Evolutionary conservation across 2,113 vertebrate genomes (phyloP), one percentile per base, ranked within the genome.

Genomic region (Oxyura jamaicensis): DNA sequence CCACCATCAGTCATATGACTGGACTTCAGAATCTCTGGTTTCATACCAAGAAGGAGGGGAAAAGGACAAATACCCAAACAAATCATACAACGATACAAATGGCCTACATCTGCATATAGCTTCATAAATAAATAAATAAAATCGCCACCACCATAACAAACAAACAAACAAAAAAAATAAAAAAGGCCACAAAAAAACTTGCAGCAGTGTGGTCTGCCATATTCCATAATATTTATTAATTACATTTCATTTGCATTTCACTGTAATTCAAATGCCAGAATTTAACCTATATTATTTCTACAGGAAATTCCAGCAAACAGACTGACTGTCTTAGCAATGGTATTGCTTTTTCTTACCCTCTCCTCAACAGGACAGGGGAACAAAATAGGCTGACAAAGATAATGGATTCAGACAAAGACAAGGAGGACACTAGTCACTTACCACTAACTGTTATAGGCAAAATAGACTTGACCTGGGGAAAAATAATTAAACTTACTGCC

Each of bases 171-270:
- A 65, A 25, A 25, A 65, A 65, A 65, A 19, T 16, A 26, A 9
- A 16, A 39, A 77, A 80, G 33, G 22, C 22, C 11, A 20, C 29
- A 19, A 22, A 17, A 80, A 80, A 31, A 6, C 10, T 73, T 6
- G 1, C 13, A 8, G 4, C 7, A 53, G 0, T 71, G 23, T 58
- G 3, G 3, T 60, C n/a, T 86, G 18, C 9, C 12, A 35, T 74
- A 62, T 85, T 71, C 13, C 56, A 33, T 71, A 52, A 33, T 36
- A 4, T 50, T 4, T 75, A 36, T 28, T 42, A 42, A 59, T 73
- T 73, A 55, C 9, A 44, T 60, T 65, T 88, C 44, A 41, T 39
- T 39, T 46, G 3, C 59, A 58, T 63, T 63, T 7, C 19, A 5
- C 41, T 15, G 5, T 31, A 39, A 39, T 31, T 72, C 39, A 72